phyloP scores from a whole-genome alignment of 2,113 vertebrate genomes.

The Mirounga angustirostris region DNA sequence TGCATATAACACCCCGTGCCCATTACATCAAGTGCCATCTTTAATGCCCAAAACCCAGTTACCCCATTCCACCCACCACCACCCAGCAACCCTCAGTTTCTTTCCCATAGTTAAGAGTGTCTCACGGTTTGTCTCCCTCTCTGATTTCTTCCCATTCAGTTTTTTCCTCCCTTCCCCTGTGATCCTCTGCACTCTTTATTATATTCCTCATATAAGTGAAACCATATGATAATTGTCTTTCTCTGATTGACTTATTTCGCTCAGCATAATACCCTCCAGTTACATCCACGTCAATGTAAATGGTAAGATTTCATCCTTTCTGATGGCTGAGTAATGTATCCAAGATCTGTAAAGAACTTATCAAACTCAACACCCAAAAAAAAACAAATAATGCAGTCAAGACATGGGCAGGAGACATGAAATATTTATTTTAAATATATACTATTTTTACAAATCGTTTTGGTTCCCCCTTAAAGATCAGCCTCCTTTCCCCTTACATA shows the following conservation, averaged over 20 bases:
- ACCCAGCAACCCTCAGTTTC: not conserved
- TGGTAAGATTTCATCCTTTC: not conserved
- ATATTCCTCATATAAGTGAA: not conserved
- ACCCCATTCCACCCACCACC: not conserved
- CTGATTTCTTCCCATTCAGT: not conserved
- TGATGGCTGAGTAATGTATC: not conserved
- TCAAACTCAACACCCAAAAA: not conserved
- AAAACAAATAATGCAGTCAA: not conserved
- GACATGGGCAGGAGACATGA: not conserved
- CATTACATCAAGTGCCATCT: not conserved
- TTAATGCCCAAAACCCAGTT: not conserved
- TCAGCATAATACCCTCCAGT: not conserved
- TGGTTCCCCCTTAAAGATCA: conserved; percentile 2
- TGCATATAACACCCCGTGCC: not conserved
- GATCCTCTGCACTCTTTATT: not conserved
- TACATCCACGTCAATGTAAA: not conserved
- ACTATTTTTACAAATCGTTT: conserved; percentile 34
- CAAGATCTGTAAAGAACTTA: not conserved
- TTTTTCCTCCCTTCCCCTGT: not conserved
- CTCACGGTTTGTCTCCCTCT: not conserved
- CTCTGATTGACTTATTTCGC: not conserved
- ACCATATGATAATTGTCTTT: not conserved
- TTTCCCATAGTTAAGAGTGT: not conserved
- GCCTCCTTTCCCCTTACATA: not conserved
- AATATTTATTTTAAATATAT: conserved; percentile 60